Evolutionary conservation across 2,888 invertebrate species (phyloP).

Genomic region (Oxytorus armatus): DNA sequence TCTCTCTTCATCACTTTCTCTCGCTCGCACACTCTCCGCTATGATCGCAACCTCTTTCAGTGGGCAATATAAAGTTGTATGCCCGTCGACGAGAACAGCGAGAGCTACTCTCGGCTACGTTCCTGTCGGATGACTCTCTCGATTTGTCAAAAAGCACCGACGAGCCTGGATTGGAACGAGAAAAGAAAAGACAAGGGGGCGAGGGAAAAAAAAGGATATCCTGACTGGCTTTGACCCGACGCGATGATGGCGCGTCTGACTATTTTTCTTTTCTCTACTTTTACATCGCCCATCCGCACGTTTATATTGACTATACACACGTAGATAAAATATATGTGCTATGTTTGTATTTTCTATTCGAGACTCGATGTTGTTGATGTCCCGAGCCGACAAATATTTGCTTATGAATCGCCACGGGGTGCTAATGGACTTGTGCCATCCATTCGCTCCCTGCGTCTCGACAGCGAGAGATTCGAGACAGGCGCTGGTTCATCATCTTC

Average conservation of each 20-base stretch:
- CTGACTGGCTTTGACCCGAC: constrained; percentile 38
- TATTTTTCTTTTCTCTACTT: constrained; percentile 59
- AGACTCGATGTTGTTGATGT: constrained; percentile 48
- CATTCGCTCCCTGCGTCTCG: constrained; percentile 10
- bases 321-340: too few species aligned
- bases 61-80: constrained; percentile 59
- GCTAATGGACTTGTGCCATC: constrained; percentile 72
- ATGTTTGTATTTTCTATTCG: constrained; percentile 53
- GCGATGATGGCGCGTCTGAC: constrained; percentile 36
- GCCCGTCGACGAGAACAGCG: constrained; percentile 33
- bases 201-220: constrained; percentile 37
- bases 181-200: constrained; percentile 25
- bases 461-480: constrained; percentile 32
- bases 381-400: constrained; percentile 70
- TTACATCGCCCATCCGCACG: constrained; percentile 1
- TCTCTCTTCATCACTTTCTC: constrained; percentile 62
- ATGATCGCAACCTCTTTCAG: constrained; percentile 45
- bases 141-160: constrained; percentile 62
- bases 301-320: constrained; percentile 5
- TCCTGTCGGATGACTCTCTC: constrained; percentile 51
- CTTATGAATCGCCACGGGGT: constrained; percentile 72
- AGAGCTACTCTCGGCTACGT: constrained; percentile 13
- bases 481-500: constrained; percentile 59
- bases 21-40: constrained; percentile 51
- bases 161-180: background rate